A percentile compares a stretch with the other conserved stretches of the same genome.
These are phyloP conservation scores for Sparus aurata DNA, from an alignment of 2,797 vertebrate genomes.

Conservation along the genomic window DNA sequence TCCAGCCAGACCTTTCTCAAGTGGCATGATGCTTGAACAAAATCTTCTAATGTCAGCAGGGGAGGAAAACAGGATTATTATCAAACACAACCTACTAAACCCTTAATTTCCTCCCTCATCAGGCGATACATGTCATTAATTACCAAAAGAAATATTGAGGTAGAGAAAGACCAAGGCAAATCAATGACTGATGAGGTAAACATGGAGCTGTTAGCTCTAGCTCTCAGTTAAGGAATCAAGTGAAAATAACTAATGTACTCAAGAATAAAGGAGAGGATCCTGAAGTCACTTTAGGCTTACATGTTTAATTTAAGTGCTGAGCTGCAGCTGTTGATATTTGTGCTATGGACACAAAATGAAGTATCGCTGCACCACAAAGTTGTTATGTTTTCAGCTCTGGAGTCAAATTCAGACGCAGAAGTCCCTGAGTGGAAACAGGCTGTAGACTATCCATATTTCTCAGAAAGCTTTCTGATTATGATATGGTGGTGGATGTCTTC, in stretches of 20 bases:
- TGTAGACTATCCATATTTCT: constrained; percentile 20
- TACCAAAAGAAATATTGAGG: neutral
- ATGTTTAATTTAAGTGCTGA: neutral
- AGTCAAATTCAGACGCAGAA: neutral
- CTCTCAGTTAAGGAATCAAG: neutral
- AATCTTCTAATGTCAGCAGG: neutral
- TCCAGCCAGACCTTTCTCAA: too few relatives aligned
- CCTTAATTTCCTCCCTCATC: neutral
- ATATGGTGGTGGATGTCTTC: constrained; percentile 46
- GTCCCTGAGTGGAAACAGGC: constrained; percentile 16
- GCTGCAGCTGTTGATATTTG: neutral
- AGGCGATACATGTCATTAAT: neutral
- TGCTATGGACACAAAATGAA: neutral
- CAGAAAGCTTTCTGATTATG: constrained; percentile 35
- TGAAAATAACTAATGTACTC: neutral
- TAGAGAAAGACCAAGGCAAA: neutral
- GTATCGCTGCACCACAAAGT: neutral
- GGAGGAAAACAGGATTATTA: neutral
- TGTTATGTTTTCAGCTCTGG: constrained; percentile 8
- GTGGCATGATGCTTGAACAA: too few relatives aligned
- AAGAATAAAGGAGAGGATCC: neutral
- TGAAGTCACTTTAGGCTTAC: neutral
- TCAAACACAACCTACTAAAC: neutral
- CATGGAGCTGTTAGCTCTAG: neutral
- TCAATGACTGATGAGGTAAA: neutral